Evolutionary conservation across 2,797 vertebrate genomes (phyloP).

Genomic region (Tachyglossus aculeatus): DNA sequence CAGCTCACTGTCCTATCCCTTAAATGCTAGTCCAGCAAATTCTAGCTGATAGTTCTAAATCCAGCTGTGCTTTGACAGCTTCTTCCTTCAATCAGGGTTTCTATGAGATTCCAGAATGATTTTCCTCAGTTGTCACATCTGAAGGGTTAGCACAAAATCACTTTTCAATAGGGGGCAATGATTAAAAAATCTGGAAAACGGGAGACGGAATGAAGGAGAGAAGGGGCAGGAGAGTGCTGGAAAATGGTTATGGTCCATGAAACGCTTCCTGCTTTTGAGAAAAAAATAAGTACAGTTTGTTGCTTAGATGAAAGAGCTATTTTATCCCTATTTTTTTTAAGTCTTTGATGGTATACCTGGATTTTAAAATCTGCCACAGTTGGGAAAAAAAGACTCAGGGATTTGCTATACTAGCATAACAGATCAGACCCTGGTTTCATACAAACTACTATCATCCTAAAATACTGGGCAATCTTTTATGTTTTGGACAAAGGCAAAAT

Average conservation of each 20-base stretch:
- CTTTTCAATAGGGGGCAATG: not conserved
- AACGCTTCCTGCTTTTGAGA: conserved; percentile 4
- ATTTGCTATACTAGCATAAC: not conserved
- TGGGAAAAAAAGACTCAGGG: not conserved
- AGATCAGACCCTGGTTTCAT: not conserved
- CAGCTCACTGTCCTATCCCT: not conserved
- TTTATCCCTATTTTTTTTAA: not conserved
- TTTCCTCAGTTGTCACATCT: conserved; percentile 49
- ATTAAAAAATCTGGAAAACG: conserved; percentile 44
- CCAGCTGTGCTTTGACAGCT: conserved; percentile 34
- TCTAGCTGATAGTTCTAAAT: conserved; percentile 11
- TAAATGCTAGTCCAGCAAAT: not conserved
- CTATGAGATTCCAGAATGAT: conserved; percentile 34
- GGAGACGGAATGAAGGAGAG: not conserved
- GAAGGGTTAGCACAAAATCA: conserved; percentile 25
- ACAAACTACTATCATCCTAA: not conserved
- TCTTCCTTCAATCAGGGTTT: conserved; percentile 39
- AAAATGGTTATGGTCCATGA: conserved; percentile 9
- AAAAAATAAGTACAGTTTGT: not conserved
- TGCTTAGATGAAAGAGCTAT: not conserved
- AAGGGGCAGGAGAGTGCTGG: not conserved
- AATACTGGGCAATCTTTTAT: not conserved
- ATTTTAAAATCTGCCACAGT: not conserved
- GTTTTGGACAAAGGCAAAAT: not conserved
- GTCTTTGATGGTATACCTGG: not conserved